phyloP scores from a whole-genome alignment of 2,888 invertebrate genomes.

The Volucella zonaria region DNA sequence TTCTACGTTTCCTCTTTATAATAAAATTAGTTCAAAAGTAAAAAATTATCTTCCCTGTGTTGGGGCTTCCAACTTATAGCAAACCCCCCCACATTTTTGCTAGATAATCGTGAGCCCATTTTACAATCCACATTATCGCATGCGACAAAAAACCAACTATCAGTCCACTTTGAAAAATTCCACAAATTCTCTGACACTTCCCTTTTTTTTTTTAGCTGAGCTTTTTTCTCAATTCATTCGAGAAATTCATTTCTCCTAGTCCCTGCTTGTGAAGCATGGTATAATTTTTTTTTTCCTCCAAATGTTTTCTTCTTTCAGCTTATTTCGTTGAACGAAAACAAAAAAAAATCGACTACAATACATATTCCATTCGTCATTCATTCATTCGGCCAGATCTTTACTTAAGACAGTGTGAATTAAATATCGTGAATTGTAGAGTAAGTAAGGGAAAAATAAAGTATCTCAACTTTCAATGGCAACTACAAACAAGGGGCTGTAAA shows the following conservation, averaged over 20 bases:
- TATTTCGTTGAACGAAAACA: slow-evolving; percentile 7
- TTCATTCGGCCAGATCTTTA: not conserved
- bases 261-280: too few relatives aligned
- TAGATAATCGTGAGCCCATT: not conserved
- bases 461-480: slow-evolving; percentile 2
- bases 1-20: too few relatives aligned
- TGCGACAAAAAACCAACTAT: too few relatives aligned
- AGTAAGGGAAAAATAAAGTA: slow-evolving; percentile 11
- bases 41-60: too few relatives aligned
- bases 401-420: not conserved
- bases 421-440: slow-evolving; percentile 31
- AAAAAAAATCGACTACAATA: slow-evolving; percentile 20
- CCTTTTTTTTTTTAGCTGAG: slow-evolving; percentile 11
- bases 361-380: slow-evolving; percentile 46
- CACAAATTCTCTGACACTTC: slow-evolving; percentile 12
- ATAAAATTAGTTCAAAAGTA: too few relatives aligned
- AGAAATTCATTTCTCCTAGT: slow-evolving; percentile 12
- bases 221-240: slow-evolving; percentile 55
- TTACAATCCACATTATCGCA: too few relatives aligned
- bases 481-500: slow-evolving; percentile 8
- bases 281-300: too few relatives aligned
- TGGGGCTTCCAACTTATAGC: too few relatives aligned
- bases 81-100: too few relatives aligned
- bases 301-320: not conserved
- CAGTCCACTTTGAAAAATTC: slow-evolving; percentile 3